These are phyloP conservation scores for Poeciliopsis gracilis DNA, from an alignment of 2,797 vertebrate genomes.

Conservation along the genomic window DNA sequence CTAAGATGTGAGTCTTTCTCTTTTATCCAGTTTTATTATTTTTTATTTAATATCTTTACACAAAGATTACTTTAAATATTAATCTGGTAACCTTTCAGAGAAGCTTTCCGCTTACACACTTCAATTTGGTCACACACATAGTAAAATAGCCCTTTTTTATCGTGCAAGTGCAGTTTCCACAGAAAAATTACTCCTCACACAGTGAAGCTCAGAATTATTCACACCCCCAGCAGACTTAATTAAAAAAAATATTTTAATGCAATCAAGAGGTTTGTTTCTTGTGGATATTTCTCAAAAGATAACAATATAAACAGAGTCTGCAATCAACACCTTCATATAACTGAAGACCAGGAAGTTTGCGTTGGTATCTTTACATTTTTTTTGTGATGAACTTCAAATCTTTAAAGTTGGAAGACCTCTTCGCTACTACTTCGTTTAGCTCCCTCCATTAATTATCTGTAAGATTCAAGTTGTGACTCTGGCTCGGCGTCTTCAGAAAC, in stretches of 20 bases:
- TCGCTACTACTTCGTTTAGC: neutral
- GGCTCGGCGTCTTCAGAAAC: neutral
- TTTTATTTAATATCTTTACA: slow-evolving; percentile 9
- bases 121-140: neutral
- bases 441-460: neutral
- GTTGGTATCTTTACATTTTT: neutral
- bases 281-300: neutral
- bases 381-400: neutral
- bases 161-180: neutral
- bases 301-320: neutral
- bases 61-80: slow-evolving; percentile 20
- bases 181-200: neutral
- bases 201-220: neutral
- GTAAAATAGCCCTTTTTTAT: neutral
- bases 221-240: neutral
- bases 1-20: slow-evolving; percentile 30
- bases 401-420: neutral
- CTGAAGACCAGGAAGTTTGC: neutral
- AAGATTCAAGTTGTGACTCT: neutral
- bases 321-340: neutral
- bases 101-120: slow-evolving; percentile 7
- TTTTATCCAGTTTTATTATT: slow-evolving; percentile 38
- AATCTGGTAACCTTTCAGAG: slow-evolving; percentile 17
- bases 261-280: neutral
- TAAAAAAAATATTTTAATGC: neutral